Conservation (phyloP, 35 echinoderm and acorn worm genomes). For the Eucidaris tribuloides region DNA sequence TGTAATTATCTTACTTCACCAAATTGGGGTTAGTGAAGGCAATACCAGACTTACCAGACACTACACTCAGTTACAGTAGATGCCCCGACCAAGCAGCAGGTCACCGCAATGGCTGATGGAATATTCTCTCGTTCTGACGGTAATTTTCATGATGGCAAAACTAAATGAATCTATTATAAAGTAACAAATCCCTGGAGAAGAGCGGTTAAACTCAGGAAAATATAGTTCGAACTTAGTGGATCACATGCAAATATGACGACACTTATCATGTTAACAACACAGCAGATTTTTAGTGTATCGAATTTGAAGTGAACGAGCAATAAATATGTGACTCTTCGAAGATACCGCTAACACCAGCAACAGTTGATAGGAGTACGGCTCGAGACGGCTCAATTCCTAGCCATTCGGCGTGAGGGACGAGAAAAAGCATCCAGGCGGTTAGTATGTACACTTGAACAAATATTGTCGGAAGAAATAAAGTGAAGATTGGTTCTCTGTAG, state of each 20-base stretch:
- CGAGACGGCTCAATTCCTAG: neutral
- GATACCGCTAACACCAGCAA: slow-evolving; percentile 9
- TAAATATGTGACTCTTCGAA: neutral
- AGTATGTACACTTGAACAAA: neutral
- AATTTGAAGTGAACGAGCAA: neutral
- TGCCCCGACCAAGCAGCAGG: neutral
- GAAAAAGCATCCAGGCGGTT: slow-evolving; percentile 2
- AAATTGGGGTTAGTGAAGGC: too few relatives aligned
- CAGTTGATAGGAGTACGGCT: neutral
- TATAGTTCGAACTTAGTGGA: neutral
- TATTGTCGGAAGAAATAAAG: neutral
- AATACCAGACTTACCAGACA: slow-evolving; percentile 5
- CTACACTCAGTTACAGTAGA: neutral
- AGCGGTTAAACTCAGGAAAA: neutral
- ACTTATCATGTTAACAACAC: neutral
- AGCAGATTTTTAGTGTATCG: neutral
- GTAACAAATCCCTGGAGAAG: neutral
- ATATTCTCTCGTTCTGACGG: neutral
- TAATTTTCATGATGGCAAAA: neutral
- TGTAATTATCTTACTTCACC: too few relatives aligned
- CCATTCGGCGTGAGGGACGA: slow-evolving; percentile 2
- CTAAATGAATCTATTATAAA: neutral
- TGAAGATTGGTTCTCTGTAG: neutral
- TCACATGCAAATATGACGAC: neutral
- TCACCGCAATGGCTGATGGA: neutral